Conservation (phyloP, 1,140 invertebrate species). For the Antheraea mylitta region DNA sequence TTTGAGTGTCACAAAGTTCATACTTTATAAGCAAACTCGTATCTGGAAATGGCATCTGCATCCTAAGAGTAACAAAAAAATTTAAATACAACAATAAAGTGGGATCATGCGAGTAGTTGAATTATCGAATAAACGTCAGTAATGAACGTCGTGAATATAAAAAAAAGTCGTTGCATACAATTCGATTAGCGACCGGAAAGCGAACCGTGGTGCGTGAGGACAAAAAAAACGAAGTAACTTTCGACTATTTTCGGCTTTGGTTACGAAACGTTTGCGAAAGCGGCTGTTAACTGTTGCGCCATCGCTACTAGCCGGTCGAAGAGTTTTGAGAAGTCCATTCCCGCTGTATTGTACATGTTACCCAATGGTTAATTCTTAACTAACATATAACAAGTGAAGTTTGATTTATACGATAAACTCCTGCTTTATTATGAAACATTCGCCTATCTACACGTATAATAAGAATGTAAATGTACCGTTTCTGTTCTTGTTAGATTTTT, state of each 20-base stretch:
- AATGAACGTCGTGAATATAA: background rate
- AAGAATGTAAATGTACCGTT: no score
- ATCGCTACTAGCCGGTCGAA: constrained; percentile 17
- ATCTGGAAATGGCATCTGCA: no score
- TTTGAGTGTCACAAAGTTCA: no score
- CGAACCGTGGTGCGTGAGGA: constrained; percentile 24
- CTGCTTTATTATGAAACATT: background rate
- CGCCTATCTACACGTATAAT: background rate
- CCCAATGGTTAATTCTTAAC: background rate
- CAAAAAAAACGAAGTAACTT: constrained; percentile 55
- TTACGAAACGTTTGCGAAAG: constrained; percentile 67
- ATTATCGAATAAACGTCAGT: background rate
- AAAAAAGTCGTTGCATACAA: constrained; percentile 13
- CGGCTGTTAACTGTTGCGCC: constrained; percentile 42
- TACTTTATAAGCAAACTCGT: no score
- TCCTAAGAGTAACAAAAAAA: background rate
- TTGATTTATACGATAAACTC: background rate
- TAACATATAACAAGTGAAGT: background rate
- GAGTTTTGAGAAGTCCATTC: constrained; percentile 1
- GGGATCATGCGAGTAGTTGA: background rate
- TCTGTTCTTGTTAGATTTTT: no score
- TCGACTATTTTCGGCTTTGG: constrained; percentile 55
- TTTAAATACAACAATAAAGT: no score
- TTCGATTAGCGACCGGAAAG: constrained; percentile 26
- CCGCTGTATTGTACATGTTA: background rate